Evolutionary conservation across 2,113 vertebrate genomes (phyloP).

Genomic region (Dissostichus mawsoni): DNA sequence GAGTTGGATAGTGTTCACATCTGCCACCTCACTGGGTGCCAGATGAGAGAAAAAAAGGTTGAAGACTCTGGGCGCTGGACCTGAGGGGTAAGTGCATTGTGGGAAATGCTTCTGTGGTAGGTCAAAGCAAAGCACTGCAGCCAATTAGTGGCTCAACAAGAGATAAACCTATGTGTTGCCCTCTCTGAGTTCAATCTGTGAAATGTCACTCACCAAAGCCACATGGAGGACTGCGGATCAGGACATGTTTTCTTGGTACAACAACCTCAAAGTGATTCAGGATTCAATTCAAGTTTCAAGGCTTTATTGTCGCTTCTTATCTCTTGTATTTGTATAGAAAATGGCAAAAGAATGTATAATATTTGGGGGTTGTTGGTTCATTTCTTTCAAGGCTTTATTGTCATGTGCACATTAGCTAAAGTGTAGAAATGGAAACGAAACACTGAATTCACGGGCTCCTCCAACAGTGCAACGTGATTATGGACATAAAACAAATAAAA

Average conservation of each 20-base stretch:
- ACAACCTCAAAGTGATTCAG: too few relatives aligned
- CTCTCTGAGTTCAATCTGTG: slow-evolving; percentile 9
- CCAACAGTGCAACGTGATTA: too few relatives aligned
- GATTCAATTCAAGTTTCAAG: too few relatives aligned
- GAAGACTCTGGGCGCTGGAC: background rate
- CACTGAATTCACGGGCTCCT: too few relatives aligned
- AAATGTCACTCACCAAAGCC: background rate
- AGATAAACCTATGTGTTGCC: background rate
- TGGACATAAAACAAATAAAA: too few relatives aligned
- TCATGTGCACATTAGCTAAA: too few relatives aligned
- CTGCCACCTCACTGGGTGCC: slow-evolving; percentile 14
- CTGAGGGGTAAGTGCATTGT: background rate
- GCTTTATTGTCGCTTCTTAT: too few relatives aligned
- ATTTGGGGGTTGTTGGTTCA: too few relatives aligned
- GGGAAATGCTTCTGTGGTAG: background rate
- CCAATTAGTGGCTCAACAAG: slow-evolving; percentile 36
- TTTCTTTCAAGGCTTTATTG: too few relatives aligned
- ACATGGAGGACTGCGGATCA: too few relatives aligned
- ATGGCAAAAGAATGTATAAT: too few relatives aligned
- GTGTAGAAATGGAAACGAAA: too few relatives aligned
- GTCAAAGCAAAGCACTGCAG: background rate
- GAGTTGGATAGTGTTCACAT: background rate
- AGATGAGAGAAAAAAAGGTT: background rate
- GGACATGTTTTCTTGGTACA: background rate
- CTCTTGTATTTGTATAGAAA: background rate